These are phyloP conservation scores for Sitodiplosis mosellana DNA, from an alignment of 1,140 invertebrate genomes.

Conservation along the genomic window DNA sequence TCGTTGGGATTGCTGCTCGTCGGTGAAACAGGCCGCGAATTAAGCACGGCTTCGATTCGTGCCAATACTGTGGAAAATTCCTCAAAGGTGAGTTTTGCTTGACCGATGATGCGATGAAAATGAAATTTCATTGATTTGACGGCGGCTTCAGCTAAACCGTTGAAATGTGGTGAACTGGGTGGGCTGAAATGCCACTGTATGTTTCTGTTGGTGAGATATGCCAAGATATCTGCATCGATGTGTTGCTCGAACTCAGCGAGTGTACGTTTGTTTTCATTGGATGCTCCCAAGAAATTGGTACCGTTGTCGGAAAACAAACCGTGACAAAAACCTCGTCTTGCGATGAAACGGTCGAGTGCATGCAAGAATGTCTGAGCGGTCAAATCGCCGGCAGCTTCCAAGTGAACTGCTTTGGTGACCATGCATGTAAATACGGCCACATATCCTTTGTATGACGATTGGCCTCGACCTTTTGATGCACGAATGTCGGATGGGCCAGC, in stretches of 20 bases:
- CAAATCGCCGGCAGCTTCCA: constrained; percentile 11
- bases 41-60: constrained; percentile 15
- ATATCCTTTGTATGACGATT: constrained; percentile 9
- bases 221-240: background rate
- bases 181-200: constrained; percentile 9
- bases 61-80: constrained; percentile 6
- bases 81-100: too few species aligned
- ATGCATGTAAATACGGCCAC: constrained; percentile 10
- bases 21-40: constrained; percentile 14
- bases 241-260: too few species aligned
- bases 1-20: constrained; percentile 13
- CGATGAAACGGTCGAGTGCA: constrained; percentile 15
- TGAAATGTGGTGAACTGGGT: constrained; percentile 14
- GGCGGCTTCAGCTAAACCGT: too few species aligned
- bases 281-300: constrained; percentile 16
- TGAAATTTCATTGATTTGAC: too few species aligned
- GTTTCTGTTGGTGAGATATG: constrained; percentile 4
- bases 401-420: constrained; percentile 10
- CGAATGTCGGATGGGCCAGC: constrained; percentile 8
- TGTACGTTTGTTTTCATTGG: constrained; percentile 5
- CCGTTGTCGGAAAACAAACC: constrained; percentile 15
- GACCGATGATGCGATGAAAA: too few species aligned
- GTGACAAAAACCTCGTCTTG: constrained; percentile 7
- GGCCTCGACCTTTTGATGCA: constrained; percentile 6
- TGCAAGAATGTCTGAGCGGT: constrained; percentile 14